Evolutionary conservation across 2,888 invertebrate genomes (phyloP), one percentile per base, ranked within the genome.

Genomic region (Diaphora mendica): DNA sequence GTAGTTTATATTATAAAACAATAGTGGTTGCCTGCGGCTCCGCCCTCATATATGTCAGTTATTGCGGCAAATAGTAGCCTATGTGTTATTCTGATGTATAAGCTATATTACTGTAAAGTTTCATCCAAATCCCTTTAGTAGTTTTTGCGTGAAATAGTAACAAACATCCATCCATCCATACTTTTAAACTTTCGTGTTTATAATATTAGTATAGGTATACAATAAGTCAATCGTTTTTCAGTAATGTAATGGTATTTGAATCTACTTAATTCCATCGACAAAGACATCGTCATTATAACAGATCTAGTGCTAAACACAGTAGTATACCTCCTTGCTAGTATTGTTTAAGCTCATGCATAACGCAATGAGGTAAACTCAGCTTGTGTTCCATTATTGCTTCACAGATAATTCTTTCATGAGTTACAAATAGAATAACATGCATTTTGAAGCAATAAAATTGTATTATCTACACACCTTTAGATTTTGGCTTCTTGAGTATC

Each of bases 401-500:
- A 2, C 26, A 26, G 13, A 3, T 0, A 59, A 59, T 5, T 30
- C 7, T 62, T 62, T 17, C 5, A 8, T 30, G 30, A 62, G 30
- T 17, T 30, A 62, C 26, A 17, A 7, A 26, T 5, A 26, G 15
- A 59, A 13, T 26, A 62, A 62, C 17, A 62, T 62, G 30, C 30
- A 30, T 26, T 48, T 48, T 23, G 3, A 44, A 26, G 66, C 2
- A 26, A 15, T 8, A 67, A 48, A 23, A 67, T 67, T 13, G 23
- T 33, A 33, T 48, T 48, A 26, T 48, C 26, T 67, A 67, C 67
- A 48, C 33, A 67, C 67, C 67, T 67, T 33, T 48, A 67, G 11
- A 44, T 30, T 30, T 20, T 48, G 67, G 20, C 44, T 48, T 30
- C 44, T 26, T 30, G 30, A 5, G 5, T 33, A 30, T 67, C 66